Evolutionary conservation across 2,797 vertebrate species (phyloP).

Genomic region (Corythornis leucogaster): DNA sequence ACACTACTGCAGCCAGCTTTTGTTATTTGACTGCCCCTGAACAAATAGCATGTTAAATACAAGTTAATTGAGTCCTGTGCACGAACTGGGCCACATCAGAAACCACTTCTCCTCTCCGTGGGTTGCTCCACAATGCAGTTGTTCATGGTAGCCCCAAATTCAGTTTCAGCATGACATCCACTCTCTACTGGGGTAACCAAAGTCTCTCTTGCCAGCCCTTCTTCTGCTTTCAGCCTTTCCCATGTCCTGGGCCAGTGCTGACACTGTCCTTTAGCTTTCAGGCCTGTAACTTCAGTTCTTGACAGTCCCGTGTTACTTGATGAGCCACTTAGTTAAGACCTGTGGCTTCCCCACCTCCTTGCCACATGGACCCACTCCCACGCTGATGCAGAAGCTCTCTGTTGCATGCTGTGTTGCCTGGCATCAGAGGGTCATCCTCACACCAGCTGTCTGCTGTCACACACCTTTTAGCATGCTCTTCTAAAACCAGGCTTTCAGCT

Average conservation of each 20-base stretch:
- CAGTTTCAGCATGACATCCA: neutral
- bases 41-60: neutral
- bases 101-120: neutral
- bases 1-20: neutral
- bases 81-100: neutral
- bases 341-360: rapidly evolving
- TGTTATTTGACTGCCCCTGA: neutral
- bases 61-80: rapidly evolving
- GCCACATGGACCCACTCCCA: neutral
- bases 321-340: neutral
- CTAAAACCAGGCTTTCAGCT: neutral
- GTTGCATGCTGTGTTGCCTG: rapidly evolving
- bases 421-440: neutral
- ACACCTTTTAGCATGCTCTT: neutral
- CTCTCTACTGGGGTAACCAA: neutral
- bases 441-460: neutral
- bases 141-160: neutral
- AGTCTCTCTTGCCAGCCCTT: neutral
- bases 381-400: neutral
- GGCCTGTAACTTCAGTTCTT: neutral
- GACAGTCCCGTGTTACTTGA: neutral
- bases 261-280: neutral
- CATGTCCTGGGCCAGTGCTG: neutral
- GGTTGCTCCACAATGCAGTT: neutral
- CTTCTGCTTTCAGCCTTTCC: neutral